These are phyloP conservation scores for Myotis brandtii DNA, from an alignment of 2,113 vertebrate genomes.

Conservation along the genomic window DNA sequence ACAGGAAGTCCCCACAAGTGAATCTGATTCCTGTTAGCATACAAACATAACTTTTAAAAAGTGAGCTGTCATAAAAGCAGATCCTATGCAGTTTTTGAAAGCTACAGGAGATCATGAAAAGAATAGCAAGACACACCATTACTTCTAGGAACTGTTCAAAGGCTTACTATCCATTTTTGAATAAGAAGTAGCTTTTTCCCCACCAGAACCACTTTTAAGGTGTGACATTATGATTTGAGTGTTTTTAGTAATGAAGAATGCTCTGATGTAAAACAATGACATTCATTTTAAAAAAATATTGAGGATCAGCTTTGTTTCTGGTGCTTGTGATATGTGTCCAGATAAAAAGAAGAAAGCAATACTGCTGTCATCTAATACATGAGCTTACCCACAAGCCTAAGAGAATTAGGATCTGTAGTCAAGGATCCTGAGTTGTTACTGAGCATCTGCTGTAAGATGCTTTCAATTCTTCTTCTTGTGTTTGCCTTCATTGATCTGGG, in stretches of 20 bases:
- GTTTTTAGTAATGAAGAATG: not conserved
- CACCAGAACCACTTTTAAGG: not conserved
- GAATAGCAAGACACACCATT: not conserved
- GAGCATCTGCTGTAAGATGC: constrained; percentile 64
- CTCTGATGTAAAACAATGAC: not conserved
- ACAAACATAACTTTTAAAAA: constrained; percentile 34
- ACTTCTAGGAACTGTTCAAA: not conserved
- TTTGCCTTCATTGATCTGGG: constrained; percentile 34
- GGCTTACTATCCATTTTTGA: not conserved
- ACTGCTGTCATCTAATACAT: not conserved
- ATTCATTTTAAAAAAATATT: not conserved
- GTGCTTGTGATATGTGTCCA: not conserved
- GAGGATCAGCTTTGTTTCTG: not conserved
- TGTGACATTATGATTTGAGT: not conserved
- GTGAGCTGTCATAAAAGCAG: not conserved
- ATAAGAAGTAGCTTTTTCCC: not conserved
- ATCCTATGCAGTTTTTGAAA: not conserved
- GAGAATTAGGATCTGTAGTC: constrained; percentile 57
- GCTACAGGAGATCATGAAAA: not conserved
- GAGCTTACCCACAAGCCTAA: constrained; percentile 61
- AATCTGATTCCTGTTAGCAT: not conserved
- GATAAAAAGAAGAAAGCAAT: not conserved
- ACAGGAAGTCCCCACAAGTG: not conserved
- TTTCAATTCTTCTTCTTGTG: constrained; percentile 65
- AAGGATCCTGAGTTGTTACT: constrained; percentile 13